Conservation (phyloP, 2,797 vertebrate genomes). For the Potorous gilbertii region DNA sequence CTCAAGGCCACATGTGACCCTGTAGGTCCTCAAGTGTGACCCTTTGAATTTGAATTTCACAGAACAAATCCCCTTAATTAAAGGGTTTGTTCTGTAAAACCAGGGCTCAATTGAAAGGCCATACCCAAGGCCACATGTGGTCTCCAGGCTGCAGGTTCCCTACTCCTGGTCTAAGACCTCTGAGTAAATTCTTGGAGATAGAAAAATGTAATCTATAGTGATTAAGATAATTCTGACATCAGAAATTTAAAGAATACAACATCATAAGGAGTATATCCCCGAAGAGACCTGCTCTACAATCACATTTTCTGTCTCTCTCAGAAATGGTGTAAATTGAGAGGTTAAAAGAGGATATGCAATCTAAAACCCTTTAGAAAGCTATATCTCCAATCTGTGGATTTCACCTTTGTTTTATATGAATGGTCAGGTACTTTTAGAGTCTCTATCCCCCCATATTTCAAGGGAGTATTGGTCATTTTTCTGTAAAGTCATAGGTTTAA, state of each 20-base stretch:
- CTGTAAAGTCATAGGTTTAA: background rate
- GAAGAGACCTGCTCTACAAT: background rate
- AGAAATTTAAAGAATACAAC: constrained; percentile 15
- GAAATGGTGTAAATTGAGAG: constrained; percentile 35
- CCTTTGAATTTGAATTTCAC: too few relatives aligned
- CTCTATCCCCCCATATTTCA: background rate
- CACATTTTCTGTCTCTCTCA: constrained; percentile 24
- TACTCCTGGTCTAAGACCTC: background rate
- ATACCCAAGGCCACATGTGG: too few relatives aligned
- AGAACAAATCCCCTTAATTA: too few relatives aligned
- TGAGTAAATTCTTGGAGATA: background rate
- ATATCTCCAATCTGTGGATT: background rate
- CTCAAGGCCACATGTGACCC: too few relatives aligned
- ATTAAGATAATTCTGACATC: constrained; percentile 47
- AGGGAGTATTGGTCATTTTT: background rate
- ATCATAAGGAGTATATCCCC: constrained; percentile 7
- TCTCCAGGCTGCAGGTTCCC: too few relatives aligned
- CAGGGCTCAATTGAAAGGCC: too few relatives aligned
- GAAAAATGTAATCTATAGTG: constrained; percentile 31
- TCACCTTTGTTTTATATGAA: background rate
- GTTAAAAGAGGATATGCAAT: background rate
- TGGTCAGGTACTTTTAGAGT: background rate
- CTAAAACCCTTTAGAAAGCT: background rate
- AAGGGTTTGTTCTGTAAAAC: too few relatives aligned
- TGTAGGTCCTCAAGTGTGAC: too few relatives aligned